Conservation (phyloP, 2,797 vertebrate species). For the Coregonus ussuriensis region DNA sequence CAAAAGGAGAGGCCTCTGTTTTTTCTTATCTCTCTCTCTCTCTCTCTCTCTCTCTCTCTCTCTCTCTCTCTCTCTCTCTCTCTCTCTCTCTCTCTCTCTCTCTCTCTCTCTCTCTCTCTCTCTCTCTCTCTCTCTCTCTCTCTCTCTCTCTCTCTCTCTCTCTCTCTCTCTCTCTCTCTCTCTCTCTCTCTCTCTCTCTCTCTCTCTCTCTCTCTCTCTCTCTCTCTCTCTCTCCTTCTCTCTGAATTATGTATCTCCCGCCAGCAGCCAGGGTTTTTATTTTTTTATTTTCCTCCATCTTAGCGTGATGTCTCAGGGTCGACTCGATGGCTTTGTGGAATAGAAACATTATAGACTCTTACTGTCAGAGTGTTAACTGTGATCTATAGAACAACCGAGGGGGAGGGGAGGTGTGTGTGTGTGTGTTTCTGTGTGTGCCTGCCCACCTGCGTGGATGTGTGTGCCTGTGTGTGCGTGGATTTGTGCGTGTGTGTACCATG, state of each 20-base stretch:
- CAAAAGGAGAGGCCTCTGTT: constrained; percentile 32
- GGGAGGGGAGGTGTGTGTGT: constrained; percentile 62
- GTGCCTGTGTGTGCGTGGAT: constrained; percentile 61
- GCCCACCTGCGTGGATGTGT: constrained; percentile 40
- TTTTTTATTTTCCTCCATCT: constrained; percentile 76
- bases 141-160: constrained; percentile 4
- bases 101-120: constrained; percentile 18
- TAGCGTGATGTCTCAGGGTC: constrained; percentile 82
- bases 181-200: constrained; percentile 42
- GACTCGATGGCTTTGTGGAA: constrained; percentile 82
- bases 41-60: constrained; percentile 13
- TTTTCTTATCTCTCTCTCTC: constrained; percentile 4
- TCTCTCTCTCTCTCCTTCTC: constrained; percentile 29
- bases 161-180: constrained; percentile 11
- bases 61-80: constrained; percentile 36
- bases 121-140: constrained; percentile 27
- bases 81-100: constrained; percentile 15
- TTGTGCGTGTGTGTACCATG: constrained; percentile 68
- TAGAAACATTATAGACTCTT: constrained; percentile 88
- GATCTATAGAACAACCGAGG: constrained; percentile 82
- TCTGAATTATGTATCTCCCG: constrained; percentile 65
- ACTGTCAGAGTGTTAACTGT: constrained; percentile 85
- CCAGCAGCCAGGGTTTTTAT: constrained; percentile 72
- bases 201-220: constrained; percentile 2
- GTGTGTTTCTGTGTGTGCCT: neutral